A percentile compares a stretch with the other conserved stretches of the same genome.
phyloP scores from a whole-genome alignment of 2,888 invertebrate species.

The Nyleta sp. region DNA sequence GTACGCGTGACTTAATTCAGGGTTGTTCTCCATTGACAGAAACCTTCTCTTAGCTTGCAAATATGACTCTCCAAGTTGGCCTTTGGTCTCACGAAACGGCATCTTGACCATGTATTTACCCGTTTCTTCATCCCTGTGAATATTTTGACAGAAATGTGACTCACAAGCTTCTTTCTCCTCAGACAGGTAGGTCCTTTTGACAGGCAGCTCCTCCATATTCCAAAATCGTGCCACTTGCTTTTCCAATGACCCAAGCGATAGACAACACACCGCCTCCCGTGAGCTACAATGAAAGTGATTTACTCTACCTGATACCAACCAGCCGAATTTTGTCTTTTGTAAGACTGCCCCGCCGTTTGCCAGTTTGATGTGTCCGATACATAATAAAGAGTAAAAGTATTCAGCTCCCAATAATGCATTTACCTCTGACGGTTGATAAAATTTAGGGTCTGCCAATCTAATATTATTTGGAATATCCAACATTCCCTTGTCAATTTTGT shows the following conservation, averaged over 20 bases:
- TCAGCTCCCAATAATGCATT: constrained; percentile 38
- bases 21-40: too few species aligned
- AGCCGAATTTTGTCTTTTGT: constrained; percentile 38
- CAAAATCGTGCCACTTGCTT: constrained; percentile 55
- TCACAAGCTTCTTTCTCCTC: constrained; percentile 65
- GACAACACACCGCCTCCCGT: not conserved
- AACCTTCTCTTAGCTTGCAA: too few species aligned
- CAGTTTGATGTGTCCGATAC: constrained; percentile 34
- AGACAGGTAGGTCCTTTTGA: constrained; percentile 54
- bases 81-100: too few species aligned
- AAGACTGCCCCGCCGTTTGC: not conserved
- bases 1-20: too few species aligned
- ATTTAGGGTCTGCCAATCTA: constrained; percentile 37
- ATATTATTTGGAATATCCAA: constrained; percentile 31
- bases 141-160: constrained; percentile 66
- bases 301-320: constrained; percentile 33
- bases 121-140: constrained; percentile 51
- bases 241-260: constrained; percentile 19
- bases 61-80: too few species aligned
- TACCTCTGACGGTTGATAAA: constrained; percentile 10
- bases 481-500: not conserved
- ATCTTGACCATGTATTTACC: constrained; percentile 58
- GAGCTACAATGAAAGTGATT: not conserved
- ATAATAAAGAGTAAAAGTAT: constrained; percentile 21
- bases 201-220: constrained; percentile 68